Base-by-base conservation (phyloP, 2,888 invertebrate species). In the Luperina nickerlii region DNA sequence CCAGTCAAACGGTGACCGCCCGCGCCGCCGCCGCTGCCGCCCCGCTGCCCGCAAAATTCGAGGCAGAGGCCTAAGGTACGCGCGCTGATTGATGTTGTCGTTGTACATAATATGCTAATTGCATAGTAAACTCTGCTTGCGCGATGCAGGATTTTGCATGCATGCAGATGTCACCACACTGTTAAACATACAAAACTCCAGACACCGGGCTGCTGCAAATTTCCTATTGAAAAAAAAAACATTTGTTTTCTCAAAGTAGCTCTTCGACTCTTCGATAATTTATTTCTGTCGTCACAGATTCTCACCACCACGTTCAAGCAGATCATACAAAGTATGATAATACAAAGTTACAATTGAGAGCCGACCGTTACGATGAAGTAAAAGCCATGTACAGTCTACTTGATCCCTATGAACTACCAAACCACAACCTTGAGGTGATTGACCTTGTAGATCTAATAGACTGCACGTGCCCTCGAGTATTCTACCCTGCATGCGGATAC, bases 401-500 rank as follows among this genome's bases (percentile, higher is more conserved):
- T 7, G 79, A 85, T 3, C 82, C 85, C 0, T 87, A n/a, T 3
- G 42, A 74, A 13, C 3, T 86, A 9, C 65, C 73, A 9, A 0
- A 0, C 24, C 5, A 24, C 0, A 2, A 9, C 9, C 0, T 1
- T 6, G 0, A 6, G 38, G 7, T 60, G n/a, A 7, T 1, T 11
- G 71, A 7, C 0, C 13, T 85, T 13, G 67, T 71, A 7, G 0
- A 54, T 0, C 11, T 79, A 5, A 60, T 0, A 0, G 13, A 54
- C 32, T 78, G 84, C n/a, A 18, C 13, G 4, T 93, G 93, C 24
- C 93, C 93, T 0, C 87, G 92, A 20, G 89, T 92, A 0, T 93
- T 90, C 63, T 93, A 89, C 82, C 93, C 93, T 0, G 90, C 80
- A 0, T 94, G 94, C 63, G 91, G 86, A 0, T 6, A 42, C 0